Conservation (phyloP, 2,797 vertebrate species). For the Hozukius guyotensis region DNA sequence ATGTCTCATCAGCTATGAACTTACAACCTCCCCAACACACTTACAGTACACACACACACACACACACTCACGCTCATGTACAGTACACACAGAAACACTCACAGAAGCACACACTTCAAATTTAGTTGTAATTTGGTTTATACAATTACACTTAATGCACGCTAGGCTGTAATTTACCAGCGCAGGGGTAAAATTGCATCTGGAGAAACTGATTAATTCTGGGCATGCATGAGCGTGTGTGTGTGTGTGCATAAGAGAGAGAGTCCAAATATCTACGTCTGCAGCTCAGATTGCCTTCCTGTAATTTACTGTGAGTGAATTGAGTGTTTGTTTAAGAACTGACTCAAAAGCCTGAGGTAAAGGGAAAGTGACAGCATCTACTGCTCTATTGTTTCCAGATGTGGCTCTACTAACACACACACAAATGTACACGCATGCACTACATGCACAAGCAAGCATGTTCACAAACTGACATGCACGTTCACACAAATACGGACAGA, state of each 20-base stretch:
- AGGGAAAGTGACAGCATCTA: constrained; percentile 80
- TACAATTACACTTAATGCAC: constrained; percentile 30
- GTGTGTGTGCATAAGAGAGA: constrained; percentile 4
- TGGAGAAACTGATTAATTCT: constrained; percentile 41
- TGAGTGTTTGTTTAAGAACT: constrained; percentile 82
- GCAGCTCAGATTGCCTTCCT: constrained; percentile 76
- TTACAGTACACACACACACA: constrained; percentile 11
- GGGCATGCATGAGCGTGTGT: constrained; percentile 1
- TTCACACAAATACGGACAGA: constrained; percentile 6
- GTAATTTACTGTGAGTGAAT: constrained; percentile 78
- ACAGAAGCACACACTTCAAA: constrained; percentile 34
- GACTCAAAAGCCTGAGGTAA: constrained; percentile 73
- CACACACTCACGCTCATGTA: constrained; percentile 6
- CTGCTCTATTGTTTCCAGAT: constrained; percentile 81
- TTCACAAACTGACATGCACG: constrained; percentile 20
- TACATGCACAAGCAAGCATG: constrained; percentile 5
- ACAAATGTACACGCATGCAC: not conserved
- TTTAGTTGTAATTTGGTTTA: constrained; percentile 44
- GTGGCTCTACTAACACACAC: constrained; percentile 49
- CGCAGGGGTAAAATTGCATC: constrained; percentile 38
- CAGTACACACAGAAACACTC: constrained; percentile 3
- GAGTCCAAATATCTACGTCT: constrained; percentile 56
- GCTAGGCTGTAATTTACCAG: constrained; percentile 47
- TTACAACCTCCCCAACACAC: constrained; percentile 7
- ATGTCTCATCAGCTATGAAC: constrained; percentile 44